phyloP scores from a whole-genome alignment of 2,888 invertebrate species.

The Pharmacophagus antenor region DNA sequence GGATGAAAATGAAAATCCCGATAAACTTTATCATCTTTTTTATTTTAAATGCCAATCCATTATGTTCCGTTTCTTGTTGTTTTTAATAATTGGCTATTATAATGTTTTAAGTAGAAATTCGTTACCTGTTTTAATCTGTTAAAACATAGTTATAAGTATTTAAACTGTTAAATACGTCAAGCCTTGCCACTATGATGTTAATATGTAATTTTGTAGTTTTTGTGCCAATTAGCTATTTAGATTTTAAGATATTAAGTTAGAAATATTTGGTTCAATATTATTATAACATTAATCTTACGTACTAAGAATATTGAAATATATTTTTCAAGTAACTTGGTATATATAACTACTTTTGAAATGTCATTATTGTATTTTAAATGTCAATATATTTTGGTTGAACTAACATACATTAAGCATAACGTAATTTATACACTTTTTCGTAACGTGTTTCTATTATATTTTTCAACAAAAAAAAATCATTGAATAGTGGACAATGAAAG shows the following conservation, averaged over 20 bases:
- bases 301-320: conserved; percentile 3
- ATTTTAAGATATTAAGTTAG: conserved; percentile 33
- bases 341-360: not conserved
- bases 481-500: too few relatives aligned
- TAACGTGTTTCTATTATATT: too few relatives aligned
- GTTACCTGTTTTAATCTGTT: conserved; percentile 26
- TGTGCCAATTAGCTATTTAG: conserved; percentile 42
- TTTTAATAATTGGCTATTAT: conserved; percentile 12
- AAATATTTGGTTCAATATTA: conserved; percentile 30
- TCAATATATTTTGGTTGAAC: not conserved
- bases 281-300: conserved; percentile 1
- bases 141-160: conserved; percentile 22
- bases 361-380: not conserved
- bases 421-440: too few relatives aligned
- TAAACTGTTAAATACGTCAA: conserved; percentile 15
- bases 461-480: too few relatives aligned
- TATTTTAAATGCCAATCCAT: not conserved
- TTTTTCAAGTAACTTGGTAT: not conserved
- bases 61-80: not conserved
- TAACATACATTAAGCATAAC: too few relatives aligned
- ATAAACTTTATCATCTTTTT: not conserved
- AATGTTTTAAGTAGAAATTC: conserved; percentile 12
- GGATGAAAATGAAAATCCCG: too few relatives aligned
- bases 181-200: conserved; percentile 28
- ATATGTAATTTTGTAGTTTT: conserved; percentile 33